phyloP scores from a whole-genome alignment of 2,113 vertebrate species.

The Phocoena phocoena region DNA sequence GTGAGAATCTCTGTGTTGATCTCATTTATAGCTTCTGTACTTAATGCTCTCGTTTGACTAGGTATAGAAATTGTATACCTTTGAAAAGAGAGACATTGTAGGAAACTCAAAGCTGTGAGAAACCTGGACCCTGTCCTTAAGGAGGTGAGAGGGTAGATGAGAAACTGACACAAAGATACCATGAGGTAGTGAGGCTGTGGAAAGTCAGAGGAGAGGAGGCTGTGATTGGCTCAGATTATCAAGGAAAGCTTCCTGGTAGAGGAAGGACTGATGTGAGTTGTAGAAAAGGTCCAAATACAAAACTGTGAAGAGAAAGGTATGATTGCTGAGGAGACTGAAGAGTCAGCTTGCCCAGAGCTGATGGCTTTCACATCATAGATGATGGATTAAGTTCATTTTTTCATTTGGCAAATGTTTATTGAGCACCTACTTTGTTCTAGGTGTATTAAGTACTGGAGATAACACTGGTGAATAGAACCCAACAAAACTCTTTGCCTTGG shows the following conservation, averaged over 20 bases:
- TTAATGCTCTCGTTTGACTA: not conserved
- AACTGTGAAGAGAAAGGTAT: not conserved
- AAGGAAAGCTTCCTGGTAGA: not conserved
- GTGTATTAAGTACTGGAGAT: not conserved
- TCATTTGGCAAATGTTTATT: not conserved
- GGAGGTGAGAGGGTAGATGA: not conserved
- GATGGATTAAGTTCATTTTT: not conserved
- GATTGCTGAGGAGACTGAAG: not conserved
- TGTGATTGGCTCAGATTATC: not conserved
- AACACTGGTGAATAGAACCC: not conserved
- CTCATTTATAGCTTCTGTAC: not conserved
- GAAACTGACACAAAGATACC: not conserved
- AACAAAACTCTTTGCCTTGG: not conserved
- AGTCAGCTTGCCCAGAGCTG: not conserved
- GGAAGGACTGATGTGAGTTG: not conserved
- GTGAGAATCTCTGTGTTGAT: not conserved
- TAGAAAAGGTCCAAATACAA: not conserved
- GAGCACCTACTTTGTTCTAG: not conserved
- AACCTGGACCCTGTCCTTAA: not conserved
- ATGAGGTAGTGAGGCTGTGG: accelerated
- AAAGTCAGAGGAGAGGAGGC: not conserved
- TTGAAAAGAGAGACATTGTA: not conserved
- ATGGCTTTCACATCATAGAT: not conserved
- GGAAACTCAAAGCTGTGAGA: not conserved
- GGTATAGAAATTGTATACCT: not conserved